Percentiles rank a stretch among this genome's conserved stretches.
Evolutionary conservation across 2,888 invertebrate species (phyloP).

Genomic region (Zygogramma bicolorata): DNA sequence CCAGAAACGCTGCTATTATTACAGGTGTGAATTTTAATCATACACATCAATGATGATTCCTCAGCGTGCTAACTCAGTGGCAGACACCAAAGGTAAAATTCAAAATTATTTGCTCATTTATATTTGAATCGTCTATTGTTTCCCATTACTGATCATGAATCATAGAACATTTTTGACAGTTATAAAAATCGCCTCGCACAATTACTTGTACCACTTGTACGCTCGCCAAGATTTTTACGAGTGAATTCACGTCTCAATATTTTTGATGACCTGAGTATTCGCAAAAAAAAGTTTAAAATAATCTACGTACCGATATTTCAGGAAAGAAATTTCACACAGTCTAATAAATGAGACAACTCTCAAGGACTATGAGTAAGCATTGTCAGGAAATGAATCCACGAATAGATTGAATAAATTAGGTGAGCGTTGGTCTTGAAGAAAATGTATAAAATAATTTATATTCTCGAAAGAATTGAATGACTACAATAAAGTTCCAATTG

Average conservation of each 20-base stretch:
- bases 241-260: neutral
- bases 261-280: neutral
- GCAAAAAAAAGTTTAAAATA: neutral
- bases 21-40: too few relatives aligned
- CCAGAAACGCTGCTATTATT: too few relatives aligned
- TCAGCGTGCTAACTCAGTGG: neutral
- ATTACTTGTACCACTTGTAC: neutral
- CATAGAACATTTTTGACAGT: neutral
- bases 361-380: neutral
- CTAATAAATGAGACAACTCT: neutral
- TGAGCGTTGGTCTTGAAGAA: neutral
- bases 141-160: neutral
- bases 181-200: neutral
- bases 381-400: neutral
- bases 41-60: too few relatives aligned
- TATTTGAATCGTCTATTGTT: neutral
- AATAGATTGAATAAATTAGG: neutral
- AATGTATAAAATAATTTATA: too few relatives aligned
- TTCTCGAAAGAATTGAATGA: too few relatives aligned
- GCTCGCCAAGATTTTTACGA: neutral
- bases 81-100: neutral
- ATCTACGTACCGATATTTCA: neutral
- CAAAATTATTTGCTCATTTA: neutral
- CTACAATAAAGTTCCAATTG: too few relatives aligned
- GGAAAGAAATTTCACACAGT: neutral